A percentile compares a stretch with the other conserved stretches of the same genome.
Evolutionary conservation across 2,888 invertebrate species (phyloP).

Genomic region (Andrena dorsata): DNA sequence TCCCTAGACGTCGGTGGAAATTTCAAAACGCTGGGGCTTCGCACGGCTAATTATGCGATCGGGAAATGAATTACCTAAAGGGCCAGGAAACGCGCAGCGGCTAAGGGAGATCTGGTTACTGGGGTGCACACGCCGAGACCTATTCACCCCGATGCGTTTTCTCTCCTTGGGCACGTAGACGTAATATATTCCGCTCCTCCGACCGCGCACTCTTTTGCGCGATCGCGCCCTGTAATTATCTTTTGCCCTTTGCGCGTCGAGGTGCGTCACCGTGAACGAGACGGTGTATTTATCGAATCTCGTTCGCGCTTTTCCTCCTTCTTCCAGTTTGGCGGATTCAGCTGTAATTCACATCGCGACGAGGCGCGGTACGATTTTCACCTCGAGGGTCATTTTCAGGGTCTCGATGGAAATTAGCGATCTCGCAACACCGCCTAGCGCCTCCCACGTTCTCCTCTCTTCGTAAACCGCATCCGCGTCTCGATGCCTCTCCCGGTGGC

Average conservation of each 20-base stretch:
- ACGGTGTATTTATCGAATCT: conserved; percentile 74
- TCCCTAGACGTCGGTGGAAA: not conserved
- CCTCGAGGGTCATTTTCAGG: not conserved
- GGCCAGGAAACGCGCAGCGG: not conserved
- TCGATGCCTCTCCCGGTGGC: not conserved
- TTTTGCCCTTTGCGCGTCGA: conserved; percentile 53
- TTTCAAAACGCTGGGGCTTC: conserved; percentile 17
- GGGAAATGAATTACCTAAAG: conserved; percentile 38
- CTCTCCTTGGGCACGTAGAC: conserved; percentile 40
- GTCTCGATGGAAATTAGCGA: not conserved
- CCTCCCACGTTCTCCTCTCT: not conserved
- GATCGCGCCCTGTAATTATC: conserved; percentile 64
- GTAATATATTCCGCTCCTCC: conserved; percentile 60
- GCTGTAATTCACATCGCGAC: conserved; percentile 13
- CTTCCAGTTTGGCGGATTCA: conserved; percentile 26
- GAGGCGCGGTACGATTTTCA: not conserved
- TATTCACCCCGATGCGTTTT: conserved; percentile 53
- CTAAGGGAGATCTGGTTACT: conserved; percentile 15
- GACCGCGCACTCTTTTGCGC: conserved; percentile 46
- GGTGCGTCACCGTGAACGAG: conserved; percentile 44
- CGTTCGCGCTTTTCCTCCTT: not conserved
- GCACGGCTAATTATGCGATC: conserved; percentile 10
- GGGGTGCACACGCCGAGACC: conserved; percentile 41
- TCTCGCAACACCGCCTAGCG: not conserved
- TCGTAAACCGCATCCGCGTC: not conserved